Evolutionary conservation across 2,113 vertebrate species (phyloP).

Genomic region (Bothrops jararaca): DNA sequence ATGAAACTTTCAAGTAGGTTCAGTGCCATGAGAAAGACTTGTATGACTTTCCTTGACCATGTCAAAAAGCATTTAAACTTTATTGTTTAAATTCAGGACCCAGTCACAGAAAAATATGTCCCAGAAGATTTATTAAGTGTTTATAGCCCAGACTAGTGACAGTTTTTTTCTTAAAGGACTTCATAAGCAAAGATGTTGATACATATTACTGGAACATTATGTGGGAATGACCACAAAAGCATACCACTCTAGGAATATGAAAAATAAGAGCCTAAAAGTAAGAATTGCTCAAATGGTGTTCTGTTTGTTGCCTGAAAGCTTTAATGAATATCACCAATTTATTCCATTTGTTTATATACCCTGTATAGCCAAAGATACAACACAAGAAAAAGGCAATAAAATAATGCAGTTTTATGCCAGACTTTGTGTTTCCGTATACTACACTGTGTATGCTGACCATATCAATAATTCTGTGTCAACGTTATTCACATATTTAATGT

Average conservation of each 20-base stretch:
- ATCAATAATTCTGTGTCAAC: conserved; percentile 25
- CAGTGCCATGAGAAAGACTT: not conserved
- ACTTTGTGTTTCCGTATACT: conserved; percentile 19
- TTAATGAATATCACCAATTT: not conserved
- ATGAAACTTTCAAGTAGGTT: not conserved
- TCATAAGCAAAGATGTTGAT: not conserved
- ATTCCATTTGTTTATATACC: not conserved
- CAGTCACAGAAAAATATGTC: not conserved
- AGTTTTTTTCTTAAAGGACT: not conserved
- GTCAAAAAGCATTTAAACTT: not conserved
- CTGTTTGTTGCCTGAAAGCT: not conserved
- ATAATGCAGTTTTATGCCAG: not conserved
- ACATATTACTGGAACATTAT: not conserved
- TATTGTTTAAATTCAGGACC: not conserved
- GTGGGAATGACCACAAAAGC: not conserved
- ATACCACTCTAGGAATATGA: not conserved
- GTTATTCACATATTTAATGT: not conserved
- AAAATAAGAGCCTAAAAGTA: not conserved
- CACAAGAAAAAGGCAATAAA: not conserved
- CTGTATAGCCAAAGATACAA: not conserved
- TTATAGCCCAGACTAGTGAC: not conserved
- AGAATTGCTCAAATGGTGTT: not conserved
- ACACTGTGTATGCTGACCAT: conserved; percentile 21
- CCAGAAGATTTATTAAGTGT: not conserved
- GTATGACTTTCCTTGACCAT: not conserved